Evolutionary conservation across 2,797 vertebrate species (phyloP).

Genomic region (Crenuchus spilurus): DNA sequence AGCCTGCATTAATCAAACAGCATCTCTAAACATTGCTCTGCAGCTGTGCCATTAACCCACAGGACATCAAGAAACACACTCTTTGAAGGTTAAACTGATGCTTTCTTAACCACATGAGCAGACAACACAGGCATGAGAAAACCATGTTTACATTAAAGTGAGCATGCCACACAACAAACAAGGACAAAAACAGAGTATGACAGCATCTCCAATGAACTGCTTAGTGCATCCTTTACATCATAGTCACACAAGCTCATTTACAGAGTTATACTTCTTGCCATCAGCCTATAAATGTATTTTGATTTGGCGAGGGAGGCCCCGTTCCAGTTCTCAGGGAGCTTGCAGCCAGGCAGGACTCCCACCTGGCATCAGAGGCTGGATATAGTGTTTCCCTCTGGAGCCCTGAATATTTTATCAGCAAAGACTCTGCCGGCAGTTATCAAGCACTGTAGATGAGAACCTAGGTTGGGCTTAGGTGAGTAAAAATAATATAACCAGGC

Average conservation of each 20-base stretch:
- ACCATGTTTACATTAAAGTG: background rate
- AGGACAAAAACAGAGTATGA: background rate
- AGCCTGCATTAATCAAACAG: no score
- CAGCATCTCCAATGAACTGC: background rate
- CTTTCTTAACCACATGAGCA: background rate
- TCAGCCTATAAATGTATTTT: constrained; percentile 10
- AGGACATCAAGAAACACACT: background rate
- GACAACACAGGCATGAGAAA: background rate
- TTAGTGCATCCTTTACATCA: background rate
- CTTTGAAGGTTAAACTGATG: background rate
- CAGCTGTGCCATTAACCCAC: background rate
- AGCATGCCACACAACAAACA: background rate
- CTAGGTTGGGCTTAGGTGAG: background rate
- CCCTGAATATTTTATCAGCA: constrained; percentile 12
- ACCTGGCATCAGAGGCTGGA: constrained; percentile 23
- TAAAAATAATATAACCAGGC: no score
- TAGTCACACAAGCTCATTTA: background rate
- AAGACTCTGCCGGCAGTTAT: background rate
- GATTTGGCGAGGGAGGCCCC: constrained; percentile 1
- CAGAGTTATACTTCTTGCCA: background rate
- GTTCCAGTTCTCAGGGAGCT: constrained; percentile 22
- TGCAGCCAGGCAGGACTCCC: constrained; percentile 32
- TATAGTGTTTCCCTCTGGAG: constrained; percentile 31
- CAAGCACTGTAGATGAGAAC: background rate
- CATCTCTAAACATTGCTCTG: background rate